Percentiles rank a stretch among this genome's conserved stretches.
Conservation (phyloP, 2,113 vertebrate species). For the Pedionomus torquatus region DNA sequence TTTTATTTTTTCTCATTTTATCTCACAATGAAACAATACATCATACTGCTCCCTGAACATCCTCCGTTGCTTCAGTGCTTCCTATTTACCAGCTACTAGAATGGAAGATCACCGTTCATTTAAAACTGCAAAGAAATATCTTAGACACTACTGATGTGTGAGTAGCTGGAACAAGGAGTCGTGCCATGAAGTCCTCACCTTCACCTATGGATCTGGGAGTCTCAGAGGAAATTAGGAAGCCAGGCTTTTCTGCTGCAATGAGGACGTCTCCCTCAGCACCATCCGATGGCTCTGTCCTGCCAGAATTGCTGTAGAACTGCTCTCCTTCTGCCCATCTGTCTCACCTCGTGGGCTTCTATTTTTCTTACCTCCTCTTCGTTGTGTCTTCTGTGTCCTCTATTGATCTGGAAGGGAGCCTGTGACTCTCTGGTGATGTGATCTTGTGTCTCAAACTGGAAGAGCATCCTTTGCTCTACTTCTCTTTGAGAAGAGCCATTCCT, state of each 20-base stretch:
- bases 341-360: neutral
- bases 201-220: too few species aligned
- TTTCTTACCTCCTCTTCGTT: neutral
- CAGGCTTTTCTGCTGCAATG: neutral
- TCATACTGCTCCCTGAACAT: neutral
- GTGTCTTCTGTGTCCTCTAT: neutral
- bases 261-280: neutral
- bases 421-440: neutral
- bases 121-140: neutral
- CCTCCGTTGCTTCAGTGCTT: neutral
- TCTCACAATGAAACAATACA: neutral
- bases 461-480: neutral
- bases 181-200: neutral
- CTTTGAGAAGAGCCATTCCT: neutral
- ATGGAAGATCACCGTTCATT: neutral
- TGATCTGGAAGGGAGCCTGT: neutral
- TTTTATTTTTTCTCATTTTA: neutral
- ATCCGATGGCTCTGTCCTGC: neutral
- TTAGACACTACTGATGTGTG: neutral
- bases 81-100: neutral
- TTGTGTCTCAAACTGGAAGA: neutral
- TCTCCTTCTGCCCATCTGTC: neutral
- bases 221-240: neutral
- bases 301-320: neutral
- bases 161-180: neutral